Evolutionary conservation across 2,113 vertebrate genomes (phyloP), one percentile per base, ranked within the genome.

Genomic region (Raja brachyura): DNA sequence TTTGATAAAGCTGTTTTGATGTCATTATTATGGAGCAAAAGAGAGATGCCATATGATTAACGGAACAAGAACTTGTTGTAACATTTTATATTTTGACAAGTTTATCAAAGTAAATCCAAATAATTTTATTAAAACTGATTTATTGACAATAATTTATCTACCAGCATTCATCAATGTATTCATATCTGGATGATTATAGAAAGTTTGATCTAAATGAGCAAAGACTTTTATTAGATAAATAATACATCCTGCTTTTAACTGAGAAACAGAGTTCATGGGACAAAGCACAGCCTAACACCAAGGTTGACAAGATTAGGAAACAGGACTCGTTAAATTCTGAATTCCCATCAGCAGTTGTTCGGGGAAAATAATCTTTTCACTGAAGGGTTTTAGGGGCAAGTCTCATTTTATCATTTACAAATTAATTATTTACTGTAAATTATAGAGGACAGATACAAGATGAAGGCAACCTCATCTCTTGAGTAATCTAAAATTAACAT

Each of bases 71-170:
- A 94, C 95, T 94, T 95, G 54, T 70, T 94, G 93, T 90, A 90
- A 90, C 63, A 66, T 28, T 94, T 96, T 95, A 96, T 86, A 94
- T 94, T 83, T 93, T 95, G 94, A 94, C 95, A 95, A 96, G 96
- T 93, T 48, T 48, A 48, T 48, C 39, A 92, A 90, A 94, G 59
- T 28, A 95, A 93, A 79, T 94, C 93, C 93, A 96, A 95, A 95
- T 94, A 95, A 86, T 2, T 48, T 48, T 66, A 2, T 95, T 96
- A 96, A 96, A 97, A 96, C 93, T 93, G 96, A 94, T 95, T 48
- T 48, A 1, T 93, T 93, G 33, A 95, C 95, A 95, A 95, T 95
- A 96, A 95, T 96, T 96, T 96, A 95, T 95, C 95, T 94, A 95
- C 95, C 83, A 95, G 95, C 94, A 94, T 92, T 94, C 93, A 94